phyloP scores from a whole-genome alignment of 2,797 vertebrate genomes.

The Fistularia tabacaria region DNA sequence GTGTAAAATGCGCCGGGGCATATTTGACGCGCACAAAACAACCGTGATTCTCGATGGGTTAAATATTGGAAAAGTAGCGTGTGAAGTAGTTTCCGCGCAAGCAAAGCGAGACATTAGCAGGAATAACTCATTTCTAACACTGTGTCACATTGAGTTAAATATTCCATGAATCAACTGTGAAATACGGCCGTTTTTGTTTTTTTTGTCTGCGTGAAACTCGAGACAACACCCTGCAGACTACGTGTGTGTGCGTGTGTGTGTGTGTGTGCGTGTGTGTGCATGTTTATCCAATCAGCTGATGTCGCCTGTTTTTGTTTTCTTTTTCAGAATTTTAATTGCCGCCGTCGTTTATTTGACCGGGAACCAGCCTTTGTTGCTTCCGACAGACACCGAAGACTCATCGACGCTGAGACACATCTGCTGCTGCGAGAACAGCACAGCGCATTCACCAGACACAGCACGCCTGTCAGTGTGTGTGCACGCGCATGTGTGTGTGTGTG shows the following conservation, averaged over 20 bases:
- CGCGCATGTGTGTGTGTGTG: conserved; percentile 13
- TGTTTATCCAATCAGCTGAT: neutral
- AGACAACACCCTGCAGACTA: too few relatives aligned
- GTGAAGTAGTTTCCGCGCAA: too few relatives aligned
- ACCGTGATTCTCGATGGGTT: too few relatives aligned
- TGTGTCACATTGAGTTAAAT: too few relatives aligned
- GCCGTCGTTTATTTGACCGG: conserved; percentile 28
- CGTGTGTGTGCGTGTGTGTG: neutral
- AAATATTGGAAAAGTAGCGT: too few relatives aligned
- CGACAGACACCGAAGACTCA: conserved; percentile 36
- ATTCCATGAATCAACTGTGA: too few relatives aligned
- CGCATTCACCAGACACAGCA: conserved; percentile 13
- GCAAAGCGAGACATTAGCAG: too few relatives aligned
- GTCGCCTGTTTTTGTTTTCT: neutral
- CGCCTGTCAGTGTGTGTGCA: conserved; percentile 11
- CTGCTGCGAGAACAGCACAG: conserved; percentile 22
- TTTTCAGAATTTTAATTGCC: conserved; percentile 16
- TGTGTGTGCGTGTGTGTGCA: neutral
- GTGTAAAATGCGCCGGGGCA: too few relatives aligned
- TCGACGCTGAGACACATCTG: conserved; percentile 52
- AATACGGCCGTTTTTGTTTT: too few relatives aligned
- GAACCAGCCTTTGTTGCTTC: conserved; percentile 33
- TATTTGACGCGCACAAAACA: too few relatives aligned
- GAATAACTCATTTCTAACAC: too few relatives aligned
- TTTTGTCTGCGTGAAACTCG: too few relatives aligned